phyloP scores from a whole-genome alignment of 2,113 vertebrate species.

The Epinephelus cyanopodus region DNA sequence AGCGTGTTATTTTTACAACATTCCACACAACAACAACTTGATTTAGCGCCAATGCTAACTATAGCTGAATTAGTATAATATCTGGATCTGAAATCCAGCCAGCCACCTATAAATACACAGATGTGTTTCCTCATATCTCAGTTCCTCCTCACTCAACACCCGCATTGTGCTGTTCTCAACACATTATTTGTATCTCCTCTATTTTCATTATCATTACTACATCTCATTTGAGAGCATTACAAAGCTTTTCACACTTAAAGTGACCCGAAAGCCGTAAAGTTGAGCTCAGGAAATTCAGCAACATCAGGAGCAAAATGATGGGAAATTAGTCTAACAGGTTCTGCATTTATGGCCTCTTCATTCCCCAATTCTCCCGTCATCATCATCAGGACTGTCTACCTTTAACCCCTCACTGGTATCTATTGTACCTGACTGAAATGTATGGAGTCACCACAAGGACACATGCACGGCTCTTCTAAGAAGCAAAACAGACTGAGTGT shows the following conservation, averaged over 20 bases:
- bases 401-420: constrained; percentile 43
- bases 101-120: constrained; percentile 61
- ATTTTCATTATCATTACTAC: constrained; percentile 33
- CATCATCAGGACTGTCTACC: constrained; percentile 17
- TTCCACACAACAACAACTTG: constrained; percentile 68
- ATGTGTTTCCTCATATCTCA: constrained; percentile 51
- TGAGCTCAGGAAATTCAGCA: constrained; percentile 18
- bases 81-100: constrained; percentile 48
- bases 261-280: constrained; percentile 14
- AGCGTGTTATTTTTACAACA: constrained; percentile 65
- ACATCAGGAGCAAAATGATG: constrained; percentile 18
- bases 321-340: constrained; percentile 16
- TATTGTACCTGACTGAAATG: constrained; percentile 50
- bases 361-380: constrained; percentile 63
- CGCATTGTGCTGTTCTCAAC: constrained; percentile 39
- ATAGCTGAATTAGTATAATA: constrained; percentile 59
- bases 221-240: constrained; percentile 22
- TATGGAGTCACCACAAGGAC: constrained; percentile 55
- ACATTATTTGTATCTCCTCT: constrained; percentile 33
- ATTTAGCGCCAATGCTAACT: constrained; percentile 62
- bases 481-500: constrained; percentile 52
- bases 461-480: constrained; percentile 14
- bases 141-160: constrained; percentile 37
- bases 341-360: constrained; percentile 35
- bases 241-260: constrained; percentile 13